Conservation (phyloP, 2,113 vertebrate genomes). For the Melanerpes formicivorus region DNA sequence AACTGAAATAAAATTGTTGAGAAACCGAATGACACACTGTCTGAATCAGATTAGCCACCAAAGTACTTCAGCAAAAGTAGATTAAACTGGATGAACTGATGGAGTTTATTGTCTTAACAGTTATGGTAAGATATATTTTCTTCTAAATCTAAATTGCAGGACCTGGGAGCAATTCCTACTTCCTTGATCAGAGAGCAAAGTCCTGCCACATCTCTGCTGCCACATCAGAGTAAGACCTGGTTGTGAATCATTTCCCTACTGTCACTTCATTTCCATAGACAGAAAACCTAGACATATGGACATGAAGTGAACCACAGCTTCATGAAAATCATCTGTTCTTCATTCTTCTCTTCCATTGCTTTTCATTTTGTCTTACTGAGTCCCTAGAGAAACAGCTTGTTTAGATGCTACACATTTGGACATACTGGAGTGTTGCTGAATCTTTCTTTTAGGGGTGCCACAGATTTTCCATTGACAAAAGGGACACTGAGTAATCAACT, state of each 20-base stretch:
- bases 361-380: neutral
- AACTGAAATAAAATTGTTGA: constrained; percentile 40
- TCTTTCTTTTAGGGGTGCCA: neutral
- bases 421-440: neutral
- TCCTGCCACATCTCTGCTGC: neutral
- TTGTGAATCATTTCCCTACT: neutral
- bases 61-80: constrained; percentile 19
- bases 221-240: neutral
- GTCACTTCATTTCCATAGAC: neutral
- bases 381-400: neutral
- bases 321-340: constrained; percentile 12
- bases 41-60: constrained; percentile 24
- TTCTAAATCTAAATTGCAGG: constrained; percentile 22
- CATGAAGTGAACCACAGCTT: neutral
- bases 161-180: neutral
- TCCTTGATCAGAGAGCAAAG: neutral
- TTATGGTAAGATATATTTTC: neutral
- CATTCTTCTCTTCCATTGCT: neutral
- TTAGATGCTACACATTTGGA: neutral
- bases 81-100: constrained; percentile 33
- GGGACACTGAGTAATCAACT: neutral
- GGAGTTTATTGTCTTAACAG: neutral
- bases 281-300: neutral
- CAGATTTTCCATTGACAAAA: neutral
- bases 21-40: constrained; percentile 43